phyloP scores from a whole-genome alignment of 1,140 invertebrate species.

The Leptonema lineaticorne region DNA sequence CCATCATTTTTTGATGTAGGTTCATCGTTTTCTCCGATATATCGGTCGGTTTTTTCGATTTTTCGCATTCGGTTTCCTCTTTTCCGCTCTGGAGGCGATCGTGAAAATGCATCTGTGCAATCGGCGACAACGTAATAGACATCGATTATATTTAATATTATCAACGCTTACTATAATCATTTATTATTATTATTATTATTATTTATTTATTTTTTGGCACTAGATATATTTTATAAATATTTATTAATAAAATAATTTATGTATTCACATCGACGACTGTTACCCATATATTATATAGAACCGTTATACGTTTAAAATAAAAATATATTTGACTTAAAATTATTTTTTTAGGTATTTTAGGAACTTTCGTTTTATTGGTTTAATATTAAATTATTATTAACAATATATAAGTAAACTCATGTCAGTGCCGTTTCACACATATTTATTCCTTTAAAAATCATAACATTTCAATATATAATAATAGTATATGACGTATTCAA shows the following conservation, averaged over 20 bases:
- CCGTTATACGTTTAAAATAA: conserved; percentile 24
- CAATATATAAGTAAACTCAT: neutral
- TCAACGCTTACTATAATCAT: neutral
- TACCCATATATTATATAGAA: conserved; percentile 7
- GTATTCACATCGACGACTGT: neutral
- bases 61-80: neutral
- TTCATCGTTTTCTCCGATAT: conserved; percentile 35
- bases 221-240: too few species aligned
- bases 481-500: neutral
- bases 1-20: conserved; percentile 33
- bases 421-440: too few species aligned
- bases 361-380: conserved; percentile 55
- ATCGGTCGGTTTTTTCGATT: neutral
- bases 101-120: conserved; percentile 37
- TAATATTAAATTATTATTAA: neutral
- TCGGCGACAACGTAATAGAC: conserved; percentile 31
- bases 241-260: conserved; percentile 3
- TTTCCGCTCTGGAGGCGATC: neutral
- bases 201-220: neutral
- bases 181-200: too few species aligned
- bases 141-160: conserved; percentile 1
- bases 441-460: too few species aligned
- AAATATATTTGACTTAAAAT: conserved; percentile 46
- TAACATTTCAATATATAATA: too few species aligned
- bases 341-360: conserved; percentile 58